These are phyloP conservation scores for Cercocebus atys DNA, from an alignment of 2,113 vertebrate species.

Conservation along the genomic window DNA sequence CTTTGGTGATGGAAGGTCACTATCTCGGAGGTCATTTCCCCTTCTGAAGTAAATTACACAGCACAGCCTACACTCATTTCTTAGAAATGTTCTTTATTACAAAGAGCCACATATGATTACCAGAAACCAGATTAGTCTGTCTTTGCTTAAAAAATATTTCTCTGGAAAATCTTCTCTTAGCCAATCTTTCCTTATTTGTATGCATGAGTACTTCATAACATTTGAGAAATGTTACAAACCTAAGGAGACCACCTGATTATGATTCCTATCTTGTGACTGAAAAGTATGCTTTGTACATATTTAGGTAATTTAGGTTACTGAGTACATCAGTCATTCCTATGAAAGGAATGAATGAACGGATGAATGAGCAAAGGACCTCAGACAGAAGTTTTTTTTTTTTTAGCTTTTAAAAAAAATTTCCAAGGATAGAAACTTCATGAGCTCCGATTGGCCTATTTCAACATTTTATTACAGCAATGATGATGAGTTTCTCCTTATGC, in stretches of 20 bases:
- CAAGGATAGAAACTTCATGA: not conserved
- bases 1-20: not conserved
- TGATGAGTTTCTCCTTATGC: not conserved
- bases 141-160: not conserved
- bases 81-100: not conserved
- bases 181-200: not conserved
- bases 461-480: conserved; percentile 9
- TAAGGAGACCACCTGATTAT: not conserved
- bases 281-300: not conserved
- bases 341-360: not conserved
- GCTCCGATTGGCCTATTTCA: not conserved
- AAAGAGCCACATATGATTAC: not conserved
- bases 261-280: not conserved
- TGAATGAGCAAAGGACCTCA: not conserved
- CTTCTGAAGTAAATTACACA: not conserved
- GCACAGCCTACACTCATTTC: not conserved
- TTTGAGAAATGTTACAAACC: conserved; percentile 7
- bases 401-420: not conserved
- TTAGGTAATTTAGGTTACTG: not conserved
- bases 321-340: not conserved
- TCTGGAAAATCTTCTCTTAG: not conserved
- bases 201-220: not conserved
- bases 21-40: not conserved
- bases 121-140: not conserved
- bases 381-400: not conserved